A percentile compares a stretch with the other conserved stretches of the same genome.
These are phyloP conservation scores for Dipodomys stephensi DNA, from an alignment of 2,113 vertebrate genomes.

Conservation along the genomic window DNA sequence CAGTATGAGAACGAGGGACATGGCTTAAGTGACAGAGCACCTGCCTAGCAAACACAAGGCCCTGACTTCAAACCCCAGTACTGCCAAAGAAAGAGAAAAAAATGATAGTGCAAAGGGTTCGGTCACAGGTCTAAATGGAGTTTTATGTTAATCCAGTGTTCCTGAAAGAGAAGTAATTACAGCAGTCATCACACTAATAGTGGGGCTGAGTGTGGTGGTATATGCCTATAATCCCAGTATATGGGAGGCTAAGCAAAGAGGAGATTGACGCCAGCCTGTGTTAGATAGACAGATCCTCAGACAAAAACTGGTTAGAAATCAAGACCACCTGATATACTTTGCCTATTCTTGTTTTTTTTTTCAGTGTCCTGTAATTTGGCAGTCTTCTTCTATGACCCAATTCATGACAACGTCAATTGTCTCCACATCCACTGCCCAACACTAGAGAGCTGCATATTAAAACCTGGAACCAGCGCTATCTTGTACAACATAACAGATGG, in stretches of 20 bases:
- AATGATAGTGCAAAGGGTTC: background rate
- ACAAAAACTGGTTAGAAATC: background rate
- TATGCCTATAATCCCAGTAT: background rate
- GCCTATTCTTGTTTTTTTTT: conserved; percentile 49
- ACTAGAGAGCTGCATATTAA: conserved; percentile 93
- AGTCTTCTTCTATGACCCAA: conserved; percentile 91
- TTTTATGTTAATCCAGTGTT: background rate
- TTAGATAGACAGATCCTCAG: background rate
- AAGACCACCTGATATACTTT: background rate
- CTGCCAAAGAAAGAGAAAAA: too few relatives aligned
- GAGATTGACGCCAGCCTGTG: background rate
- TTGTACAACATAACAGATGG: conserved; percentile 95
- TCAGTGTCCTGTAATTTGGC: conserved; percentile 96
- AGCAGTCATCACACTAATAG: background rate
- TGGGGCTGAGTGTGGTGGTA: background rate
- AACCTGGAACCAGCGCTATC: conserved; percentile 87
- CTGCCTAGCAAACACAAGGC: too few relatives aligned
- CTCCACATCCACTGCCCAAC: conserved; percentile 94
- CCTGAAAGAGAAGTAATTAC: background rate
- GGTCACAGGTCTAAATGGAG: background rate
- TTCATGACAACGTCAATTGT: conserved; percentile 90
- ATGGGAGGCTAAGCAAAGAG: background rate
- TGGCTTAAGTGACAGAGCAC: too few relatives aligned
- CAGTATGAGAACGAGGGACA: too few relatives aligned
- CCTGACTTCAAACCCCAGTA: too few relatives aligned